Evolutionary conservation across 2,888 invertebrate genomes (phyloP).

Genomic region (Coleophora flavipennella): DNA sequence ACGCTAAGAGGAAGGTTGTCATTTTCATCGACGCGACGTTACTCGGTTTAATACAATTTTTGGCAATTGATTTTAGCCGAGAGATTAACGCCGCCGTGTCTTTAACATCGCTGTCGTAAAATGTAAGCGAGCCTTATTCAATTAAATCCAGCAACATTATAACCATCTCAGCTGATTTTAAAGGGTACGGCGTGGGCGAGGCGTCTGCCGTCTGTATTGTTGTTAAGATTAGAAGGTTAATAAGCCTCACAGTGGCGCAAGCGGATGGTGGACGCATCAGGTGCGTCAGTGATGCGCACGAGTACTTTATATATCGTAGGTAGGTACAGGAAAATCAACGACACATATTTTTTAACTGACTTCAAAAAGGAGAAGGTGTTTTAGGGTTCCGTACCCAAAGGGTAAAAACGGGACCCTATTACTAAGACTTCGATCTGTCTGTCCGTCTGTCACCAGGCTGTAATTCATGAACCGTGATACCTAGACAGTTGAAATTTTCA

Average conservation of each 20-base stretch:
- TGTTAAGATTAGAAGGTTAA: not conserved
- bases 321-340: not conserved
- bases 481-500: no score
- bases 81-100: constrained; percentile 62
- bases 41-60: constrained; percentile 50
- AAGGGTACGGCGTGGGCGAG: not conserved
- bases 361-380: no score
- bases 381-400: no score
- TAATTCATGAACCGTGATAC: no score
- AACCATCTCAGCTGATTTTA: constrained; percentile 48
- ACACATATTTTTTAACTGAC: not conserved
- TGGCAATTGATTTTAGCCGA: constrained; percentile 64
- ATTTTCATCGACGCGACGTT: constrained; percentile 23
- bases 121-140: constrained; percentile 69
- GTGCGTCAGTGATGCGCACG: not conserved
- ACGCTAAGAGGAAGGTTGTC: constrained; percentile 28
- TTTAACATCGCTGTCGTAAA: constrained; percentile 57
- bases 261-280: no score
- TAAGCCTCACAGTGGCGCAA: no score
- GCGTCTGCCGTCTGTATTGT: not conserved
- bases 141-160: constrained; percentile 68
- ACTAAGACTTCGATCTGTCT: no score
- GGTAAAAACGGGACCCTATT: no score
- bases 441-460: no score
- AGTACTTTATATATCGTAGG: not conserved